Evolutionary conservation across 2,797 vertebrate species (phyloP).

Genomic region (Peromyscus eremicus): DNA sequence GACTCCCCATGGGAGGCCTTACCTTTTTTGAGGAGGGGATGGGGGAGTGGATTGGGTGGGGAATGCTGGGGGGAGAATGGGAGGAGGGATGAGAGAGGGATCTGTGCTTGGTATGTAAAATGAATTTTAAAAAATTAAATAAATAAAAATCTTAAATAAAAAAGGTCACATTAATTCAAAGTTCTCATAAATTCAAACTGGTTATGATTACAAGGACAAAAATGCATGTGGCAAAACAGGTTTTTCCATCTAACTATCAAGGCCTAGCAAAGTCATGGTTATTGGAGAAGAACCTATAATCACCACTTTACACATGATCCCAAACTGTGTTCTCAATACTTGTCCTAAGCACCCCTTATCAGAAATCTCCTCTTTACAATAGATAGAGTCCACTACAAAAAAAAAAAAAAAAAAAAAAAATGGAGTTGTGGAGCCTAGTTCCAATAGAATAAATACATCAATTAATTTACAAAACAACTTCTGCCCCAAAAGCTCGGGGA

Average conservation of each 20-base stretch:
- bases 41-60: too few species aligned
- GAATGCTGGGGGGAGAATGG: too few species aligned
- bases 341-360: neutral
- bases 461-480: neutral
- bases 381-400: neutral
- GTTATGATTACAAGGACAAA: neutral
- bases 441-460: neutral
- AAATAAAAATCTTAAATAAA: too few species aligned
- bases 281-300: neutral
- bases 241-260: neutral
- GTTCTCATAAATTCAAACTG: neutral
- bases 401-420: neutral
- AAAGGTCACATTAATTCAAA: too few species aligned
- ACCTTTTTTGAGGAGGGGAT: too few species aligned
- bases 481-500: neutral
- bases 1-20: too few species aligned
- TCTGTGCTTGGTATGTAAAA: too few species aligned
- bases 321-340: neutral
- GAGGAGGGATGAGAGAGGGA: too few species aligned
- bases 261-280: neutral
- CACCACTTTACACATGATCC: neutral
- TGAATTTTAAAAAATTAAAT: too few species aligned
- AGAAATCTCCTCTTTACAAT: neutral
- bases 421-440: neutral
- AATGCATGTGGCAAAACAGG: neutral